Conservation (phyloP, 2,888 invertebrate species). For the Himalopsyche japonica region DNA sequence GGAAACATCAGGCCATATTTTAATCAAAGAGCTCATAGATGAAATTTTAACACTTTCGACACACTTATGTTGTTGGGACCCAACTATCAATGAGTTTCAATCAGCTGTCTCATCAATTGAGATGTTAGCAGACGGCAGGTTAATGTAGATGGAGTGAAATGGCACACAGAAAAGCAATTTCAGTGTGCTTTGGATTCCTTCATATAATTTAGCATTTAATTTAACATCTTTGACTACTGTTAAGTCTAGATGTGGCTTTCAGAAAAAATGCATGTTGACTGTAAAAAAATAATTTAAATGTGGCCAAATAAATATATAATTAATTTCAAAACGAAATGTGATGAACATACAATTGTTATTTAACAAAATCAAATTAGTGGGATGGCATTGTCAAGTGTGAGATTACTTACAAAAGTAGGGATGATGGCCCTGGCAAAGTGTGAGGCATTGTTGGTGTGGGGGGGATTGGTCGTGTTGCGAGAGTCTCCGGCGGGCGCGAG, state of each 20-base stretch:
- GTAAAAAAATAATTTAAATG: no score
- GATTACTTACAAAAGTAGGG: constrained; percentile 73
- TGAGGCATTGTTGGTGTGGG: constrained; percentile 58
- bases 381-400: no score
- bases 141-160: constrained; percentile 13
- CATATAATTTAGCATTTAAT: background rate
- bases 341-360: background rate
- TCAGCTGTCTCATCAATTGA: no score
- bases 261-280: background rate
- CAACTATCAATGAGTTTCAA: no score
- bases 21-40: no score
- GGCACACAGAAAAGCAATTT: background rate
- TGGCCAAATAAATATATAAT: no score
- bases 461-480: constrained; percentile 55
- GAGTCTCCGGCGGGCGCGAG: constrained; percentile 58
- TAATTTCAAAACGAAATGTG: background rate
- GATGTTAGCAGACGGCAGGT: no score
- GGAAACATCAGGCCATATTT: no score
- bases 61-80: no score
- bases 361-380: background rate
- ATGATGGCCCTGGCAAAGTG: constrained; percentile 58
- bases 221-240: background rate
- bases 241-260: background rate
- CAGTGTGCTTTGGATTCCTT: background rate
- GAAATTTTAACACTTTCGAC: no score